A percentile compares a stretch with the other conserved stretches of the same genome.
Conservation (phyloP, 2,888 invertebrate species). For the Aspidiotus rigidus region DNA sequence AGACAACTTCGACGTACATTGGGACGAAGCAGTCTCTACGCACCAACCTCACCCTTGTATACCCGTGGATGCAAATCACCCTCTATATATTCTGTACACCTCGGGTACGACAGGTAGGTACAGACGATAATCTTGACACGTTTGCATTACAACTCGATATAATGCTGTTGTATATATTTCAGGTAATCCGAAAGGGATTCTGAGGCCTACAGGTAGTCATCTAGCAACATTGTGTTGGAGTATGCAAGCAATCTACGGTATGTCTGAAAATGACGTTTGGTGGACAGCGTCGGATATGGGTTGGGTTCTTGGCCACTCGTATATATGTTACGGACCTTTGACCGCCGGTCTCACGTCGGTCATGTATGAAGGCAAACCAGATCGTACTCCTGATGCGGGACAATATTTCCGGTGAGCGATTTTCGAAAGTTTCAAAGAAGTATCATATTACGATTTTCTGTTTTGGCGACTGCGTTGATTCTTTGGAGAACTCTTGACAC, state of each 20-base stretch:
- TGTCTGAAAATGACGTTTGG: conserved; percentile 69
- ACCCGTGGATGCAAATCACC: conserved; percentile 78
- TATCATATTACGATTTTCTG: no score
- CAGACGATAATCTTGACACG: neutral
- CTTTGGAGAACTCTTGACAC: no score
- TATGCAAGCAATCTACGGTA: conserved; percentile 71
- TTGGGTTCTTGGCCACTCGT: conserved; percentile 92
- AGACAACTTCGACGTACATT: conserved; percentile 60
- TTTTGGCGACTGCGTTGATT: no score
- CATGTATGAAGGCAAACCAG: conserved; percentile 88
- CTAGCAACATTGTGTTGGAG: conserved; percentile 77
- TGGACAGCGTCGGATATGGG: conserved; percentile 86
- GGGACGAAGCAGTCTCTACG: conserved; percentile 61
- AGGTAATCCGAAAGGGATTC: conserved; percentile 68
- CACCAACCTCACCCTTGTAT: conserved; percentile 68
- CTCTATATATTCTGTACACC: conserved; percentile 84
- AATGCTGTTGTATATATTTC: conserved; percentile 29
- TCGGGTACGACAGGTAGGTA: conserved; percentile 68
- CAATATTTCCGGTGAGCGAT: conserved; percentile 69
- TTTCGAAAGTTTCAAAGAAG: no score
- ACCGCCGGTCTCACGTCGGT: conserved; percentile 70
- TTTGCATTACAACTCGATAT: neutral
- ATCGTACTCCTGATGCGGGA: conserved; percentile 84
- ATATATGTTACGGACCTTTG: conserved; percentile 85
- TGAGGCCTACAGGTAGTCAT: conserved; percentile 80